phyloP scores from a whole-genome alignment of 2,888 invertebrate species.

The Drosophila mimetica region DNA sequence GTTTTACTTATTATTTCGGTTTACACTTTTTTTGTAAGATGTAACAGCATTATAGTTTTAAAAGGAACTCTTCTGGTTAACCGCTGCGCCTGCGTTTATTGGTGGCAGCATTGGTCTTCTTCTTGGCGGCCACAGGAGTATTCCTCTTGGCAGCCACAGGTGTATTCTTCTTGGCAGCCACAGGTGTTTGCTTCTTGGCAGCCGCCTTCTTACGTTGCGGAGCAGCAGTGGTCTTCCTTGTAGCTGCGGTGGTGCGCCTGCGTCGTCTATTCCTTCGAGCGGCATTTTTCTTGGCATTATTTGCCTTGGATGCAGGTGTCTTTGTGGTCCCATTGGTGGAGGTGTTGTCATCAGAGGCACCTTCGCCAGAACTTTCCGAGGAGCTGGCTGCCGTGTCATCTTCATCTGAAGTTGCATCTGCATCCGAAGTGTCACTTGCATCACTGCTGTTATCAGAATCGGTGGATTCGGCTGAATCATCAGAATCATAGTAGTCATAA shows the following conservation, averaged over 20 bases:
- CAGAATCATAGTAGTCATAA: background rate
- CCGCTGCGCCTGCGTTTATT: conserved; percentile 29
- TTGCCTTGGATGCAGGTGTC: background rate
- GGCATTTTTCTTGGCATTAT: conserved; percentile 7
- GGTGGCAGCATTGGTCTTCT: conserved; percentile 13
- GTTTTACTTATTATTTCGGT: background rate
- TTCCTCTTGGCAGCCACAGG: conserved; percentile 1
- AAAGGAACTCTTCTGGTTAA: conserved; percentile 5
- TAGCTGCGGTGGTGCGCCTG: conserved; percentile 13
- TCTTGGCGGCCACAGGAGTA: conserved; percentile 3
- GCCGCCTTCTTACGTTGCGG: conserved; percentile 11
- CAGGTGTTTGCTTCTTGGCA: conserved; percentile 19
- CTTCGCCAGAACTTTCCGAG: background rate
- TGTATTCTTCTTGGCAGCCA: conserved; percentile 3
- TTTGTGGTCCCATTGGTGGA: no score
- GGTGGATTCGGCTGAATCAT: background rate
- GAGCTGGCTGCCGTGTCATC: background rate
- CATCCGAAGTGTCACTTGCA: background rate
- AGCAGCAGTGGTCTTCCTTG: conserved; percentile 9
- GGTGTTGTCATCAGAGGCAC: background rate
- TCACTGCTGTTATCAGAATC: background rate
- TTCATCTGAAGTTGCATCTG: background rate
- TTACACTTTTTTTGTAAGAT: background rate
- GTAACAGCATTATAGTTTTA: background rate
- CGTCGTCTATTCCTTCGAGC: conserved; percentile 3